Evolutionary conservation across 2,113 vertebrate species (phyloP).

Genomic region (Phaethornis superciliosus): DNA sequence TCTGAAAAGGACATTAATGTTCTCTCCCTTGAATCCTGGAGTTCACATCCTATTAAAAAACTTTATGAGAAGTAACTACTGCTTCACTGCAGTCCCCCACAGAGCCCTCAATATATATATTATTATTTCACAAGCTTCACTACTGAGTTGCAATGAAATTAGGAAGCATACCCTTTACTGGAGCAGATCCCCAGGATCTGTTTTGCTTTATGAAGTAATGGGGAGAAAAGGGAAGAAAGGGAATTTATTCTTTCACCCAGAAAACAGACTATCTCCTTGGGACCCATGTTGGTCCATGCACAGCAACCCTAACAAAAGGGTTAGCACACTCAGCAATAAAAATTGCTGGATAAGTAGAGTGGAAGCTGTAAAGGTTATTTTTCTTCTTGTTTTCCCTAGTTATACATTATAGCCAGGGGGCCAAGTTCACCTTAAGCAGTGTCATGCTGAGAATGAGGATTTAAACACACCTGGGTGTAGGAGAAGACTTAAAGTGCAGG

Average conservation of each 20-base stretch:
- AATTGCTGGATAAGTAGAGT: constrained; percentile 3
- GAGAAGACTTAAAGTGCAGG: not conserved
- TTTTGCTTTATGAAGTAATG: constrained; percentile 50
- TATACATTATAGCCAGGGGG: not conserved
- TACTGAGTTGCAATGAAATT: constrained; percentile 66
- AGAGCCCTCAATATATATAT: constrained; percentile 60
- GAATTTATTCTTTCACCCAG: constrained; percentile 52
- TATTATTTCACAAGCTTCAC: constrained; percentile 72
- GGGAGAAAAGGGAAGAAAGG: not conserved
- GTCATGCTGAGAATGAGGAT: constrained; percentile 5
- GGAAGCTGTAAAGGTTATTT: constrained; percentile 9
- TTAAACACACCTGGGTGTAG: not conserved
- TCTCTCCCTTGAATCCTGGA: constrained; percentile 65
- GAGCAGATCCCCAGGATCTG: constrained; percentile 49
- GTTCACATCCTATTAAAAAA: constrained; percentile 49
- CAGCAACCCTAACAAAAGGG: not conserved
- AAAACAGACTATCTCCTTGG: constrained; percentile 17
- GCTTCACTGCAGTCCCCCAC: constrained; percentile 44
- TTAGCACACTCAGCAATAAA: not conserved
- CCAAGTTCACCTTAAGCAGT: constrained; percentile 6
- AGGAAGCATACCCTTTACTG: constrained; percentile 60
- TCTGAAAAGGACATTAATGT: constrained; percentile 68
- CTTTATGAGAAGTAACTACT: constrained; percentile 70
- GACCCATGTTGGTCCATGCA: not conserved
- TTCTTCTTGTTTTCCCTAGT: not conserved